Conservation (phyloP, 1,140 invertebrate species). For the Lethocerus indicus region DNA sequence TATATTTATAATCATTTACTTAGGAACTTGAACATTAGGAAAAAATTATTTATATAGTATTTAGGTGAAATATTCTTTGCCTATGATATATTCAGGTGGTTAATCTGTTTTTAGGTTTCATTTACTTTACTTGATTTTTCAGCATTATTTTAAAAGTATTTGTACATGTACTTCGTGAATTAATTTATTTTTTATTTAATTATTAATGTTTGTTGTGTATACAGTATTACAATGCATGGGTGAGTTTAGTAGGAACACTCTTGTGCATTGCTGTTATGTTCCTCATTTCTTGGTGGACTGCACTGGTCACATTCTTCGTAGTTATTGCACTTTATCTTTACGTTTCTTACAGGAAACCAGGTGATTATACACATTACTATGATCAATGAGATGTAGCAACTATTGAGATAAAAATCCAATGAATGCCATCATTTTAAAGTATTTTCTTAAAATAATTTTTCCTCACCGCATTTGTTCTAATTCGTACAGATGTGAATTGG, state of each 20-base stretch:
- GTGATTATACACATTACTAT: constrained; percentile 9
- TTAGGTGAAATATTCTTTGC: neutral
- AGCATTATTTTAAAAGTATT: neutral
- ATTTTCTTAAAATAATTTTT: too few species aligned
- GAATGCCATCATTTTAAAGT: too few species aligned
- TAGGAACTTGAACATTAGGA: too few species aligned
- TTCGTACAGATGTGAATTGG: constrained; percentile 41
- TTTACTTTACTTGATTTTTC: too few species aligned
- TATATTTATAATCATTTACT: too few species aligned
- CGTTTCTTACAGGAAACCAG: constrained; percentile 24
- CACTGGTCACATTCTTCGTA: constrained; percentile 38
- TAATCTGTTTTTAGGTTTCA: too few species aligned
- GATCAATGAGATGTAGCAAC: neutral
- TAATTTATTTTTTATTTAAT: constrained; percentile 6
- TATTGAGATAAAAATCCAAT: neutral
- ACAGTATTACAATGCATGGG: constrained; percentile 91
- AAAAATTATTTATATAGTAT: neutral
- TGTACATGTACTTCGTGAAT: neutral
- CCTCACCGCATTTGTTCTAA: too few species aligned
- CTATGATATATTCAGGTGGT: neutral
- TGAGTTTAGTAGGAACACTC: constrained; percentile 70
- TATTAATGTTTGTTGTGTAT: constrained; percentile 25
- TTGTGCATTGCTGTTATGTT: constrained; percentile 71
- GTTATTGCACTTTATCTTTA: constrained; percentile 35
- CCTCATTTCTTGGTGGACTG: constrained; percentile 38